Evolutionary conservation across 2,888 invertebrate genomes (phyloP).

Genomic region (Dolichopus griseipennis): DNA sequence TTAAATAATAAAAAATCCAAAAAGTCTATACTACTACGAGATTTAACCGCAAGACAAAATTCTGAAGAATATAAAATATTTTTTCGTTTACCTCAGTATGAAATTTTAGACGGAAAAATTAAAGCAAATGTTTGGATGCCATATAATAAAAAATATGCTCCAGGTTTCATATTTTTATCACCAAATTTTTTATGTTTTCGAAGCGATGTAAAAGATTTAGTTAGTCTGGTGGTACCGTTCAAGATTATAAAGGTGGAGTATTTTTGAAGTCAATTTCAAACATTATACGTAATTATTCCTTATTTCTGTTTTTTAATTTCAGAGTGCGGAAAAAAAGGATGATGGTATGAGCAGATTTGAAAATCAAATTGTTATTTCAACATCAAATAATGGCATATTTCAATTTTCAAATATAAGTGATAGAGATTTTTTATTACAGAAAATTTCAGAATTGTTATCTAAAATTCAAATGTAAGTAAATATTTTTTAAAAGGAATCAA

Average conservation of each 20-base stretch:
- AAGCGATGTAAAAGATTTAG: slow-evolving; percentile 74
- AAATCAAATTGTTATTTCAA: slow-evolving; percentile 63
- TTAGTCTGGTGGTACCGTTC: slow-evolving; percentile 81
- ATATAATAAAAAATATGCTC: slow-evolving; percentile 81
- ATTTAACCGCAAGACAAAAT: slow-evolving; percentile 88
- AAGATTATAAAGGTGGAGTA: slow-evolving; percentile 58
- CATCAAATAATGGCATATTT: slow-evolving; percentile 71
- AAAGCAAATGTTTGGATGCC: slow-evolving; percentile 83
- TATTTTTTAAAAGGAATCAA: slow-evolving; percentile 7
- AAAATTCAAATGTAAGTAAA: slow-evolving; percentile 47
- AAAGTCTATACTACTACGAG: slow-evolving; percentile 87
- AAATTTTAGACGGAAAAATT: slow-evolving; percentile 90
- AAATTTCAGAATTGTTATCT: slow-evolving; percentile 78
- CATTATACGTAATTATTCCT: neutral
- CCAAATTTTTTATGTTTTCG: slow-evolving; percentile 93
- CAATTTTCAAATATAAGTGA: slow-evolving; percentile 83
- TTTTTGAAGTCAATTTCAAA: neutral
- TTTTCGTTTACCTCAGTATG: slow-evolving; percentile 76
- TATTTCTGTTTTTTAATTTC: neutral
- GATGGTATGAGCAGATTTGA: slow-evolving; percentile 41
- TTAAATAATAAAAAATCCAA: slow-evolving; percentile 80
- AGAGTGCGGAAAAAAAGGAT: slow-evolving; percentile 42
- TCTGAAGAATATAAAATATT: slow-evolving; percentile 82
- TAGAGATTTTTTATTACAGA: slow-evolving; percentile 78
- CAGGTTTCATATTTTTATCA: slow-evolving; percentile 84